Evolutionary conservation across 2,797 vertebrate genomes (phyloP).

Genomic region (Emys orbicularis): DNA sequence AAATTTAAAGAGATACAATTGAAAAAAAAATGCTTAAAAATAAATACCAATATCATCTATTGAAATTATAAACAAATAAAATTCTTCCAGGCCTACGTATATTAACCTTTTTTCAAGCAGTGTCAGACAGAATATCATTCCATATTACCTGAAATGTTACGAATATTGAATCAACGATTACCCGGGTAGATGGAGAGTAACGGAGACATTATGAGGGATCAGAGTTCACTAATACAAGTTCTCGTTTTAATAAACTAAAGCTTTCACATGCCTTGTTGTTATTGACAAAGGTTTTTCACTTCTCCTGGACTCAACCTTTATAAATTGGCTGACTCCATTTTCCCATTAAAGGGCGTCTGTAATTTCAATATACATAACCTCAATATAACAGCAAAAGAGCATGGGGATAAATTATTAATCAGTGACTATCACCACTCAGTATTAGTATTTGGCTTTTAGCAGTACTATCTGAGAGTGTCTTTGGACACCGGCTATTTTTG

Average conservation of each 20-base stretch:
- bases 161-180: slow-evolving; percentile 61
- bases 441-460: not conserved
- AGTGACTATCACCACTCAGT: not conserved
- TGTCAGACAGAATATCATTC: slow-evolving; percentile 58
- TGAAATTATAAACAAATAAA: not conserved
- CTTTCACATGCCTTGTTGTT: slow-evolving; percentile 17
- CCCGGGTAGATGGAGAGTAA: slow-evolving; percentile 43
- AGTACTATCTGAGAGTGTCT: not conserved
- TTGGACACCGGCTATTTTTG: not conserved
- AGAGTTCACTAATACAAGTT: slow-evolving; percentile 30
- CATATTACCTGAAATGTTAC: slow-evolving; percentile 65
- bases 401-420: slow-evolving; percentile 16
- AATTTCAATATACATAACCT: not conserved
- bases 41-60: not conserved
- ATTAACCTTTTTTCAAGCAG: slow-evolving; percentile 28
- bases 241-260: slow-evolving; percentile 1
- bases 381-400: slow-evolving; percentile 18
- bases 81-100: not conserved
- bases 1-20: not conserved
- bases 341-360: not conserved
- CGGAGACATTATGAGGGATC: slow-evolving; percentile 26
- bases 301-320: not conserved
- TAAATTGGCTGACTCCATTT: not conserved
- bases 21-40: not conserved
- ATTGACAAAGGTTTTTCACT: slow-evolving; percentile 38